A percentile compares a stretch with the other conserved stretches of the same genome.
Evolutionary conservation across 2,888 invertebrate species (phyloP).

Genomic region (Vanessa cardui): DNA sequence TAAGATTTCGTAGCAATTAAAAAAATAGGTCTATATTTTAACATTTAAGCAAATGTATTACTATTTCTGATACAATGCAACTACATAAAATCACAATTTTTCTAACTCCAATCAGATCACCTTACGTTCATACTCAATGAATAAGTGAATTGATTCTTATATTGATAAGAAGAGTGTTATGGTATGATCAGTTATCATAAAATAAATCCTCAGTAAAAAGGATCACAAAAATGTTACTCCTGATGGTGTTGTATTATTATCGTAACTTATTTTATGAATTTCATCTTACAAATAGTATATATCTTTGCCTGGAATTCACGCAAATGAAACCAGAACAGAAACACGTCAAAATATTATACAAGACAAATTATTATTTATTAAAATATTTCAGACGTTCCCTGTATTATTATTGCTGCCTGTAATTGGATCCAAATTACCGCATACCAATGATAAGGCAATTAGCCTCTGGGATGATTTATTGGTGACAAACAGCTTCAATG

Average conservation of each 20-base stretch:
- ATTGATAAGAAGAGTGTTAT: slow-evolving; percentile 45
- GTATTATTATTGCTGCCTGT: background rate
- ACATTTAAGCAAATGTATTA: no score
- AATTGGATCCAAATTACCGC: slow-evolving; percentile 13
- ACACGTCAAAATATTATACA: no score
- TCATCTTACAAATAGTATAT: no score
- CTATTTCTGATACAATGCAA: no score
- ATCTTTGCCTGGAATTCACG: no score
- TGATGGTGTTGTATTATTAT: background rate
- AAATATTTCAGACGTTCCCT: background rate
- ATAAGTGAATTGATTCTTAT: slow-evolving; percentile 24
- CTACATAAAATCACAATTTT: slow-evolving; percentile 2
- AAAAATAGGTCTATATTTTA: no score
- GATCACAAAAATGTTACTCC: slow-evolving; percentile 55
- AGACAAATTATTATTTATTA: background rate
- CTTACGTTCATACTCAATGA: slow-evolving; percentile 24
- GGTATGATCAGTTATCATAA: slow-evolving; percentile 51
- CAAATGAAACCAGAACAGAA: no score
- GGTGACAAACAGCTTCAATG: slow-evolving; percentile 12
- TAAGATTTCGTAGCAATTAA: no score
- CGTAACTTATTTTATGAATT: no score
- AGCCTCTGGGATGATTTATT: slow-evolving; percentile 15
- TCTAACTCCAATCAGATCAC: slow-evolving; percentile 11
- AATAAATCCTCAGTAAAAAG: slow-evolving; percentile 61
- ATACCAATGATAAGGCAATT: slow-evolving; percentile 17